phyloP scores from a whole-genome alignment of 1,140 invertebrate species.

The Uloborus diversus region DNA sequence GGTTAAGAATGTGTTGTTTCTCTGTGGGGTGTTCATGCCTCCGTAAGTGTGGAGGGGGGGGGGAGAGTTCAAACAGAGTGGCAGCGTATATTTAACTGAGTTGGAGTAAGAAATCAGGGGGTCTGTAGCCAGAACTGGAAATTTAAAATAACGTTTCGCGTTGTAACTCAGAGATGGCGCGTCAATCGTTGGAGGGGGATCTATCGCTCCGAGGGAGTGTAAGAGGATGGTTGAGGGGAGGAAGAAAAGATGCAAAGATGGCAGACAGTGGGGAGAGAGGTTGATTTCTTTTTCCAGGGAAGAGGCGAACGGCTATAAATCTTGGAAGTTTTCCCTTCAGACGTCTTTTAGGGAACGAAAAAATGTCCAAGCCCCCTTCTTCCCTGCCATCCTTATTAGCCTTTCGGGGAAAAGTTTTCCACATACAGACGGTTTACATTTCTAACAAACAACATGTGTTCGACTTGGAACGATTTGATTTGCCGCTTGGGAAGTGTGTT shows the following conservation, averaged over 20 bases:
- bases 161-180: constrained; percentile 25
- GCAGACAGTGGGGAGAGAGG: not conserved
- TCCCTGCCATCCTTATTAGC: too few relatives aligned
- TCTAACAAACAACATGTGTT: too few relatives aligned
- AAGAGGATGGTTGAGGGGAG: not conserved
- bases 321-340: constrained; percentile 16
- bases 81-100: not conserved
- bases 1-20: too few relatives aligned
- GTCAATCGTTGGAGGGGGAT: not conserved
- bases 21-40: too few relatives aligned
- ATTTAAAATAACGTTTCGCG: not conserved
- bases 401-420: too few relatives aligned
- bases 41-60: not conserved
- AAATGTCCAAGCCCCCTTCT: not conserved
- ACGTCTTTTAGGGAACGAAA: constrained; percentile 10
- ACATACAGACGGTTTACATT: too few relatives aligned
- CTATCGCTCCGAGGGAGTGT: not conserved
- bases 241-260: not conserved
- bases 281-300: not conserved
- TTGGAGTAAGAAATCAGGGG: not conserved
- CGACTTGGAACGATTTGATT: too few relatives aligned
- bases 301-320: constrained; percentile 26
- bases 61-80: not conserved
- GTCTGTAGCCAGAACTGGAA: not conserved
- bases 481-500: too few relatives aligned